Base-by-base conservation (phyloP, 2,113 vertebrate genomes). In the Eira barbara region DNA sequence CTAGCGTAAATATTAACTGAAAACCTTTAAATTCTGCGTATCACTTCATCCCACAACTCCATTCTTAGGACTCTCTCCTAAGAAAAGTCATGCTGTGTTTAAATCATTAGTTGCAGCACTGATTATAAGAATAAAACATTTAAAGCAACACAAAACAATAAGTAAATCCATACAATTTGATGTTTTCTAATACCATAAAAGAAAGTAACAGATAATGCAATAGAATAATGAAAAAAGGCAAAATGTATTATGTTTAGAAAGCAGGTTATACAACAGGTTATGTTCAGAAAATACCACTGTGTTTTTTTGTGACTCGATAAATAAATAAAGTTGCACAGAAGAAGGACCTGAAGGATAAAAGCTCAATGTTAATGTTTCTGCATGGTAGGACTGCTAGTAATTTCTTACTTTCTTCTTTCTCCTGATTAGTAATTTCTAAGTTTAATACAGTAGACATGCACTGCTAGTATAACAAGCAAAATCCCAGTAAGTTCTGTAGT, bases 271-370 rank as follows among this genome's bases (percentile, higher is more conserved):
- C 59, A 57, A 88, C 4, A 89, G 39, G 61, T 21, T 86, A 82
- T 67, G 25, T n/a, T 94, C 29, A 85, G 65, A 89, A 90, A 85
- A 89, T 42, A 57, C 21, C 6, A 27, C 34, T 83, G 52, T 31
- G 10, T 23, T 92, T 78, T 78, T 97, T 69, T 95, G 25, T 82
- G 39, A 91, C 65, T 81, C 29, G 71, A 74, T 93, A 93, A 67
- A 78, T 74, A 95, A 79, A 76, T 84, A 81, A 4, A 71, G 14
- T 65, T 81, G 8, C 25, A 74, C 23, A 88, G 67, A n/a, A 83
- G 93, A 85, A 80, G 52, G 36, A 42, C 45, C 9, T 52, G 10
- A 67, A 59, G 29, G 67, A 45, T 11, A 49, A 87, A 82, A 89
- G 79, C 13, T 90, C 79, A 89, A 73, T 63, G 57, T 67, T 49